Percentiles rank a stretch among this genome's conserved stretches.
These are phyloP conservation scores for Geotrupes spiniger DNA, from an alignment of 2,888 invertebrate genomes.

Conservation along the genomic window DNA sequence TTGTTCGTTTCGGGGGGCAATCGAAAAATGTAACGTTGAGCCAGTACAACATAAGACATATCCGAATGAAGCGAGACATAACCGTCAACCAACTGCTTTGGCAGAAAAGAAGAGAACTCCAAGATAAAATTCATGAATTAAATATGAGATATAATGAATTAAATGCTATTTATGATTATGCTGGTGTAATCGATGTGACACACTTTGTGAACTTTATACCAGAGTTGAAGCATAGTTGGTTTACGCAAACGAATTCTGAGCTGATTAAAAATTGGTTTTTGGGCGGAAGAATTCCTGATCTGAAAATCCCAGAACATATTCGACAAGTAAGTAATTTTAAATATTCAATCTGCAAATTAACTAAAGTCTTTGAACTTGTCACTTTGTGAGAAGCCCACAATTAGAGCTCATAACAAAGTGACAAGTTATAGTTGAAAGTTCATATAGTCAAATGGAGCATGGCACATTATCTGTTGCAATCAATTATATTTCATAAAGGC, in stretches of 20 bases:
- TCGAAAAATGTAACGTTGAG: constrained; percentile 59
- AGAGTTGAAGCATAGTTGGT: constrained; percentile 11
- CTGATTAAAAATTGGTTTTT: constrained; percentile 15
- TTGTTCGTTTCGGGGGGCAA: constrained; percentile 69
- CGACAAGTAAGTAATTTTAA: not conserved
- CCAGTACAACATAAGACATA: constrained; percentile 11
- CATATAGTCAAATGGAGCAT: too few relatives aligned
- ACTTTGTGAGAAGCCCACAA: too few relatives aligned
- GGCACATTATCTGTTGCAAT: too few relatives aligned
- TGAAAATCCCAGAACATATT: too few relatives aligned
- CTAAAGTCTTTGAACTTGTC: too few relatives aligned
- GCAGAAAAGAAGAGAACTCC: not conserved
- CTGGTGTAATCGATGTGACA: constrained; percentile 13
- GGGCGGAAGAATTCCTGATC: constrained; percentile 6
- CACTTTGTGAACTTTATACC: constrained; percentile 7
- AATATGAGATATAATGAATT: constrained; percentile 6
- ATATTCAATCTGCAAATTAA: too few relatives aligned
- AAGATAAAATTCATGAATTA: not conserved
- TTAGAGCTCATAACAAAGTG: too few relatives aligned
- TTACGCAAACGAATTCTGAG: not conserved
- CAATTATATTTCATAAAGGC: too few relatives aligned
- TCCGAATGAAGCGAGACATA: not conserved
- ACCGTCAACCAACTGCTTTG: not conserved
- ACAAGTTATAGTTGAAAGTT: too few relatives aligned
- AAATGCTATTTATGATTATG: constrained; percentile 3